Conservation (phyloP, 2,797 vertebrate species). For the Agapornis canus region DNA sequence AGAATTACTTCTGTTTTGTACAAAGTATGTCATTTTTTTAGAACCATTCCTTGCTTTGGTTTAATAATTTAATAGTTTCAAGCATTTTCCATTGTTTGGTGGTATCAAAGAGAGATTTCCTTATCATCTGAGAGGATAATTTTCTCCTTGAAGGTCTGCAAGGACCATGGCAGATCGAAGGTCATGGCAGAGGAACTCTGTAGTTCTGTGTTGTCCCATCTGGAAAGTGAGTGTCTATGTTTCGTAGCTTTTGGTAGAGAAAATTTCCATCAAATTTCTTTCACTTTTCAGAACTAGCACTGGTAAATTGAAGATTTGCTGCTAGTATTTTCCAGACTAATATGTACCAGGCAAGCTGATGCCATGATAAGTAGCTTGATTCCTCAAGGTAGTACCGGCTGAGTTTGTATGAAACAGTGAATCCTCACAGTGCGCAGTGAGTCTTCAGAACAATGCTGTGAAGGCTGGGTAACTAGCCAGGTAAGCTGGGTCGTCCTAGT, state of each 20-base stretch:
- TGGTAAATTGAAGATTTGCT: background rate
- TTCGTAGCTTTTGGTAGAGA: background rate
- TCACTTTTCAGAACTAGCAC: background rate
- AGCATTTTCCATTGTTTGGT: background rate
- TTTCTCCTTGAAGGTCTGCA: background rate
- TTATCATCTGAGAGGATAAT: background rate
- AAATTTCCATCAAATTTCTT: background rate
- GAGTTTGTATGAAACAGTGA: background rate
- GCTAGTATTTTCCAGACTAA: background rate
- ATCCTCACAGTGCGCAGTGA: background rate
- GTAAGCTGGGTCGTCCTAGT: background rate
- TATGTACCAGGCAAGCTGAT: background rate
- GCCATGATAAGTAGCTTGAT: background rate
- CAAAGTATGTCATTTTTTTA: background rate
- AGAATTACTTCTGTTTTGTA: background rate
- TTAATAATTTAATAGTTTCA: background rate
- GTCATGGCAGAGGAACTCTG: background rate
- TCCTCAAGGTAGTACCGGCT: background rate
- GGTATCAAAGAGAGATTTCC: background rate
- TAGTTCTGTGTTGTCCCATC: background rate
- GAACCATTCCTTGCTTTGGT: background rate
- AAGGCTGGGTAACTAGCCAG: background rate
- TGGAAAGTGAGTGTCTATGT: background rate
- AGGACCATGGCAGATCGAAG: background rate
- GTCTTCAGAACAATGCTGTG: background rate